Conservation (phyloP, 2,888 invertebrate genomes). For the Schizotus pectinicornis region DNA sequence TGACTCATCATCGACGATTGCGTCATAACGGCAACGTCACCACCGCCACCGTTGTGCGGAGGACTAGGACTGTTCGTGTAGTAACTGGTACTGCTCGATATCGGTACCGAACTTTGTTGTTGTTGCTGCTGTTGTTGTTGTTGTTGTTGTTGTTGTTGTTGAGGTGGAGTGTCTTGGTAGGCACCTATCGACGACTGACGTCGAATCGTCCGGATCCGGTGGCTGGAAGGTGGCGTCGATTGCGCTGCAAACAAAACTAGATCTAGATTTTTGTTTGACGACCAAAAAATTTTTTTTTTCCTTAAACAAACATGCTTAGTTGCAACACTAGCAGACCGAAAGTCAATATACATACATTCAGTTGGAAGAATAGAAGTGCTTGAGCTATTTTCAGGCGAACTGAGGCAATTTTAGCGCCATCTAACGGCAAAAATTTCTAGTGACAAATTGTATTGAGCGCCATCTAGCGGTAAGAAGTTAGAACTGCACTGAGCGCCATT, state of each 20-base stretch:
- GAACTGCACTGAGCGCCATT: too few species aligned
- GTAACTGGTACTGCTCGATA: constrained; percentile 62
- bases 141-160: constrained; percentile 39
- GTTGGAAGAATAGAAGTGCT: constrained; percentile 14
- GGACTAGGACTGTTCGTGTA: constrained; percentile 70
- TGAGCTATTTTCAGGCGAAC: background rate
- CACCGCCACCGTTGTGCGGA: constrained; percentile 59
- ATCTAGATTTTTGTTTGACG: background rate
- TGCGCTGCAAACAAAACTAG: constrained; percentile 63
- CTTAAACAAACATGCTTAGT: too few species aligned
- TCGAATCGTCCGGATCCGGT: constrained; percentile 65
- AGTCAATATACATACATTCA: constrained; percentile 16
- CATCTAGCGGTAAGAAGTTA: too few species aligned
- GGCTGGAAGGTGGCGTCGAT: constrained; percentile 66
- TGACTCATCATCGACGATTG: constrained; percentile 45
- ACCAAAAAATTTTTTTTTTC: too few species aligned
- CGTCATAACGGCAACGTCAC: constrained; percentile 43
- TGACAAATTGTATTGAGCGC: too few species aligned
- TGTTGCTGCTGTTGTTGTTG: constrained; percentile 46
- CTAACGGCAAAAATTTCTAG: too few species aligned
- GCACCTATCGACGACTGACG: constrained; percentile 69
- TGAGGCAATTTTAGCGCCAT: too few species aligned
- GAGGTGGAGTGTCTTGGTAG: constrained; percentile 58
- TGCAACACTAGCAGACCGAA: background rate
- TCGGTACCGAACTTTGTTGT: constrained; percentile 46